Evolutionary conservation across 2,113 vertebrate genomes (phyloP).

Genomic region (Origma solitaria): DNA sequence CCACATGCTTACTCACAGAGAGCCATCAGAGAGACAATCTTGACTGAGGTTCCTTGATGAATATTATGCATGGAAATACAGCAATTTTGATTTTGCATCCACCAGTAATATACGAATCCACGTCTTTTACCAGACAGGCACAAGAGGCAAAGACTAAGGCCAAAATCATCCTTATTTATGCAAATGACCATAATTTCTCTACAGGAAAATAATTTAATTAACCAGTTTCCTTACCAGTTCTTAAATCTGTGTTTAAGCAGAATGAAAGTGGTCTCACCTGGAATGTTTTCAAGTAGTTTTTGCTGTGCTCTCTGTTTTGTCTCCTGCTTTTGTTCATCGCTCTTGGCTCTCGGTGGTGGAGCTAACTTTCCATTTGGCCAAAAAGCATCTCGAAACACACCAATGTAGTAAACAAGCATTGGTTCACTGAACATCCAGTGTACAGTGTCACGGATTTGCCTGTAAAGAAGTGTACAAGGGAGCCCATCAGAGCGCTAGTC

Average conservation of each 20-base stretch:
- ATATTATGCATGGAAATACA: not conserved
- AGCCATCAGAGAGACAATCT: not conserved
- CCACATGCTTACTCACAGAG: not conserved
- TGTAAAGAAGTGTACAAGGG: constrained; percentile 29
- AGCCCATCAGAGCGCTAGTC: not conserved
- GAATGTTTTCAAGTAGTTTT: constrained; percentile 97
- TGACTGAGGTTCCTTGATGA: not conserved
- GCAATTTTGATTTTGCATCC: not conserved
- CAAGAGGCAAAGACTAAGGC: not conserved
- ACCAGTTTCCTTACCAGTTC: not conserved
- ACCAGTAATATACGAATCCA: not conserved
- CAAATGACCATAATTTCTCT: not conserved
- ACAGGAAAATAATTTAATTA: not conserved
- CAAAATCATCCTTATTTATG: not conserved
- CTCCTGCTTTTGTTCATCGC: constrained; percentile 78
- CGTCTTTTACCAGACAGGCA: not conserved
- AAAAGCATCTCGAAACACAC: constrained; percentile 89
- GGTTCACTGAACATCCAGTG: constrained; percentile 97
- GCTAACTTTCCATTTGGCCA: constrained; percentile 93
- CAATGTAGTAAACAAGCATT: constrained; percentile 95
- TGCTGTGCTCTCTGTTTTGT: constrained; percentile 93
- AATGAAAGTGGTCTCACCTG: constrained; percentile 74
- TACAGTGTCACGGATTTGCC: constrained; percentile 97
- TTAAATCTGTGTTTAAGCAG: not conserved
- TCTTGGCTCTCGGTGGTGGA: constrained; percentile 73